Evolutionary conservation across 2,888 invertebrate species (phyloP).

Genomic region (Bhutanitis thaidina): DNA sequence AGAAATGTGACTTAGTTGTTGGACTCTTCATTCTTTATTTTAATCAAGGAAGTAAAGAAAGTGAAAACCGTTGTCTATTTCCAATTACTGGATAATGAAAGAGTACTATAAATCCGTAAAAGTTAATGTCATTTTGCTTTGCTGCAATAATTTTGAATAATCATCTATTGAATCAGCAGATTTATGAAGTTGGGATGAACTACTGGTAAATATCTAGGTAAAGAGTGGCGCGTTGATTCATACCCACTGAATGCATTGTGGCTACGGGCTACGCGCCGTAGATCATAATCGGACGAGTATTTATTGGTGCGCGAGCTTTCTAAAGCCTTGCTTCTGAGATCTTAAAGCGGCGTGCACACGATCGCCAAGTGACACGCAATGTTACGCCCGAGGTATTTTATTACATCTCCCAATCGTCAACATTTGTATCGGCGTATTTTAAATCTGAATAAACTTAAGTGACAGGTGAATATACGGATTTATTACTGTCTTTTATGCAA

Average conservation of each 20-base stretch:
- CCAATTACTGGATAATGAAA: slow-evolving; percentile 17
- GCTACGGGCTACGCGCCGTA: slow-evolving; percentile 77
- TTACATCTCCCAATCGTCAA: slow-evolving; percentile 27
- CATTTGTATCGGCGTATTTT: slow-evolving; percentile 31
- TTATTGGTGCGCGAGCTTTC: slow-evolving; percentile 73
- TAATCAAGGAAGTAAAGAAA: slow-evolving; percentile 1
- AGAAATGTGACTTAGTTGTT: slow-evolving; percentile 5
- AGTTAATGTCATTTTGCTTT: slow-evolving; percentile 19
- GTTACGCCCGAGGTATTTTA: slow-evolving; percentile 35
- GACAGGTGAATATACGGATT: slow-evolving; percentile 46
- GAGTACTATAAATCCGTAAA: slow-evolving; percentile 21
- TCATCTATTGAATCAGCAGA: slow-evolving; percentile 33
- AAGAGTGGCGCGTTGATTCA: slow-evolving; percentile 35
- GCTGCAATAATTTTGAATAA: slow-evolving; percentile 32
- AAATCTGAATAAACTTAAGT: slow-evolving; percentile 39
- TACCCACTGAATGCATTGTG: slow-evolving; percentile 42
- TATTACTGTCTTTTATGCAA: slow-evolving; percentile 39
- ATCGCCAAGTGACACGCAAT: slow-evolving; percentile 62
- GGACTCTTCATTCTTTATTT: slow-evolving; percentile 10
- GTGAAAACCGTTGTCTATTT: slow-evolving; percentile 13
- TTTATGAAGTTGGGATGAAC: slow-evolving; percentile 37
- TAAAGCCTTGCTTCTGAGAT: slow-evolving; percentile 43
- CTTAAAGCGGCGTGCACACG: slow-evolving; percentile 50
- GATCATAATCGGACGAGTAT: slow-evolving; percentile 77
- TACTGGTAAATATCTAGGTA: slow-evolving; percentile 34